phyloP scores from a whole-genome alignment of 1,140 invertebrate genomes.

The Pissodes strobi region DNA sequence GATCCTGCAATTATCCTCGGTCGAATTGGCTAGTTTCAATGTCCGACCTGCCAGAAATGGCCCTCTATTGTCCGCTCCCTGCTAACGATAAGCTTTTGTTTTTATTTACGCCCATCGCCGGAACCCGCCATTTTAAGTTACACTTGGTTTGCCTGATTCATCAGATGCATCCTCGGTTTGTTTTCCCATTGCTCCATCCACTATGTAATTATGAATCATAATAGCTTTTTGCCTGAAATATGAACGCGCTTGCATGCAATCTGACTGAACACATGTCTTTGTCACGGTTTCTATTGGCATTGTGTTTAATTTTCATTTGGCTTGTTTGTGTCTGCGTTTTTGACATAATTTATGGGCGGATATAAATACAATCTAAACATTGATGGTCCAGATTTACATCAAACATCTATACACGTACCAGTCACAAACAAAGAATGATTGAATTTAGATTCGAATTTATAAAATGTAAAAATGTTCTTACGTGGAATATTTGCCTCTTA shows the following conservation, averaged over 20 bases:
- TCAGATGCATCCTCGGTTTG: neutral
- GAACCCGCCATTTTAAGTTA: conserved; percentile 13
- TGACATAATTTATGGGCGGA: neutral
- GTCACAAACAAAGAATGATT: too few species aligned
- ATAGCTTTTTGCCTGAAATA: neutral
- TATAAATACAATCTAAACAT: too few species aligned
- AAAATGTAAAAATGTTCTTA: too few species aligned
- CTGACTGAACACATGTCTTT: neutral
- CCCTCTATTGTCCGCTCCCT: too few species aligned
- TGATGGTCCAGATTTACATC: too few species aligned
- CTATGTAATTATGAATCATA: neutral
- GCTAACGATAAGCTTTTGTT: neutral
- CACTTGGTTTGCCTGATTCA: conserved; percentile 2
- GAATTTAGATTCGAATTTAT: too few species aligned
- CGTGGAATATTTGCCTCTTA: too few species aligned
- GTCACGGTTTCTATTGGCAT: neutral
- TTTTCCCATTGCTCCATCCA: neutral
- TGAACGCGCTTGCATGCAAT: neutral
- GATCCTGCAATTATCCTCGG: too few species aligned
- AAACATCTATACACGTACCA: too few species aligned
- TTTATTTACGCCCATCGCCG: conserved; percentile 7
- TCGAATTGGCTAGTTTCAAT: too few species aligned
- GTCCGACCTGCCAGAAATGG: too few species aligned
- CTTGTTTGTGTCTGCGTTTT: neutral
- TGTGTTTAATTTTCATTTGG: conserved; percentile 1